phyloP scores from a whole-genome alignment of 2,888 invertebrate genomes.

The Candidula unifasciata region DNA sequence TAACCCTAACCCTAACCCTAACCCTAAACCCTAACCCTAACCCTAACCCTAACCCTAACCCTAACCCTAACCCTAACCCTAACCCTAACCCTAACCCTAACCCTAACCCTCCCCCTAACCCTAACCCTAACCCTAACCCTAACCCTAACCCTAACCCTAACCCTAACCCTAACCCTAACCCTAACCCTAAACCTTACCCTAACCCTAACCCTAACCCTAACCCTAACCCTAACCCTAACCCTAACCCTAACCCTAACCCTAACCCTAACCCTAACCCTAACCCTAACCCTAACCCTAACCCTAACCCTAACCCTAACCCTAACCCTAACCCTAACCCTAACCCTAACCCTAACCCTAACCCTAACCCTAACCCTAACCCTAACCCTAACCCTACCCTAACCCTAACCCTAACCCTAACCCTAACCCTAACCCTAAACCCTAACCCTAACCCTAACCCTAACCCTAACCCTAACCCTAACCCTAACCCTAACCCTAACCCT shows the following conservation, averaged over 20 bases:
- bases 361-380: constrained; percentile 56
- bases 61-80: background rate
- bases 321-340: constrained; percentile 50
- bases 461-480: constrained; percentile 51
- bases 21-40: background rate
- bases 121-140: constrained; percentile 40
- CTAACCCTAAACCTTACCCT: constrained; percentile 27
- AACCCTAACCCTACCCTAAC: constrained; percentile 35
- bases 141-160: constrained; percentile 46
- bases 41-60: background rate
- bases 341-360: constrained; percentile 29
- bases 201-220: constrained; percentile 45
- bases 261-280: constrained; percentile 40
- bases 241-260: constrained; percentile 50
- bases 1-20: constrained; percentile 46
- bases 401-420: constrained; percentile 56
- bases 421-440: constrained; percentile 54
- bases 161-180: constrained; percentile 31
- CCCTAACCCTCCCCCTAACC: background rate
- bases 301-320: constrained; percentile 51
- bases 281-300: constrained; percentile 49
- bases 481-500: constrained; percentile 47
- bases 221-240: constrained; percentile 50
- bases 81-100: constrained; percentile 43
- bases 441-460: constrained; percentile 51